phyloP scores from a whole-genome alignment of 2,113 vertebrate genomes.

The Xiphias gladius region DNA sequence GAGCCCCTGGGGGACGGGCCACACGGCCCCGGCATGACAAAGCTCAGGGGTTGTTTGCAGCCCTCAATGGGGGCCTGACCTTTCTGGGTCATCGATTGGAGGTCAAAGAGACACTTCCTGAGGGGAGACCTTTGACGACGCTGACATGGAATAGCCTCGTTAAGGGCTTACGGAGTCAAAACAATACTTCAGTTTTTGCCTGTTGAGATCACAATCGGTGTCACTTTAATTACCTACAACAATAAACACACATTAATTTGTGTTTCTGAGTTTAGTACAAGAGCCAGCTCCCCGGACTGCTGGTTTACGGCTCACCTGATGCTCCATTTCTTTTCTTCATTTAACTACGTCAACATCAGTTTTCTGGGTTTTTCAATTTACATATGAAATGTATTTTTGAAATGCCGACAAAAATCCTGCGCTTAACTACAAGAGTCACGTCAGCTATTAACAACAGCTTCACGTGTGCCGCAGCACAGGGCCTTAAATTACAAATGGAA shows the following conservation, averaged over 20 bases:
- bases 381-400: not conserved
- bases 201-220: slow-evolving; percentile 21
- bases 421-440: not conserved
- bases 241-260: slow-evolving; percentile 7
- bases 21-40: slow-evolving; percentile 62
- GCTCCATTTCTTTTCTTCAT: not conserved
- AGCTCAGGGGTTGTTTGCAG: slow-evolving; percentile 70
- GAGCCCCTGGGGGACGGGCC: slow-evolving; percentile 65
- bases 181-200: slow-evolving; percentile 35
- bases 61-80: slow-evolving; percentile 78
- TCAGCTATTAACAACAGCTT: slow-evolving; percentile 51
- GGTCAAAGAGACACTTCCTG: slow-evolving; percentile 84
- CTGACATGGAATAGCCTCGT: slow-evolving; percentile 57
- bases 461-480: slow-evolving; percentile 49
- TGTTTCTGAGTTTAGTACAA: not conserved
- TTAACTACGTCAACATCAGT: not conserved
- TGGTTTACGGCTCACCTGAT: not conserved
- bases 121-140: slow-evolving; percentile 79
- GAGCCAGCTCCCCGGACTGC: not conserved
- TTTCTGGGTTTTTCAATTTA: not conserved
- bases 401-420: not conserved
- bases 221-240: not conserved
- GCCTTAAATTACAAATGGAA: slow-evolving; percentile 79
- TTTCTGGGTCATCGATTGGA: slow-evolving; percentile 84
- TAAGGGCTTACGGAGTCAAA: slow-evolving; percentile 57